A percentile compares a stretch with the other conserved stretches of the same genome.
These are phyloP conservation scores for Rhysida immarginata DNA, from an alignment of 1,140 invertebrate species.

Conservation along the genomic window DNA sequence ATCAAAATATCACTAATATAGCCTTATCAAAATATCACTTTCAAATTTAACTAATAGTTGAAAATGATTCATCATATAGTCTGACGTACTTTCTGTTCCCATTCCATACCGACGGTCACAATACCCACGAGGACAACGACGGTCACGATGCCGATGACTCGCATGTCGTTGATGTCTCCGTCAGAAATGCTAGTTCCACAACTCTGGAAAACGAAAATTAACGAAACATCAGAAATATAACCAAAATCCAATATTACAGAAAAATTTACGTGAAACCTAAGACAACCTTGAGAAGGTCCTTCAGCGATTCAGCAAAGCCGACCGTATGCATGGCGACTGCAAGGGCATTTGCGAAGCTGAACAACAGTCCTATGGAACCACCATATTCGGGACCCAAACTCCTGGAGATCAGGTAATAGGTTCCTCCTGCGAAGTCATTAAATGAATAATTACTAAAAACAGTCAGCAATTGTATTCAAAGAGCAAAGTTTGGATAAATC, in stretches of 20 bases:
- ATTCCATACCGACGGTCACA: conserved; percentile 36
- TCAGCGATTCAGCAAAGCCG: conserved; percentile 44
- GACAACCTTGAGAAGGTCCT: conserved; percentile 28
- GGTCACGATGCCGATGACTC: conserved; percentile 37
- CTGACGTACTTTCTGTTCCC: conserved; percentile 33
- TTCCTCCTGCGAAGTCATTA: conserved; percentile 27
- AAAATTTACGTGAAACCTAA: too few species aligned
- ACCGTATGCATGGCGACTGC: conserved; percentile 45
- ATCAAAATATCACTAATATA: too few species aligned
- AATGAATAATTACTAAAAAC: conserved; percentile 3
- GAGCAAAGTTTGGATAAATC: too few species aligned
- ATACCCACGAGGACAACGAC: conserved; percentile 28
- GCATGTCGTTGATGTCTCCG: conserved; percentile 36
- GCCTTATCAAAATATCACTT: too few species aligned
- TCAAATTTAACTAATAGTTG: too few species aligned
- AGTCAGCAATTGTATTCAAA: too few species aligned
- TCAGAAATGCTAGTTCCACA: conserved; percentile 26
- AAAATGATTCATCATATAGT: too few species aligned
- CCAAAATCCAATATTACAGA: background rate
- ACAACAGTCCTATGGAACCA: conserved; percentile 46
- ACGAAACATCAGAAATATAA: background rate
- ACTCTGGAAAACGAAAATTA: conserved; percentile 5
- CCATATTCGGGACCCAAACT: conserved; percentile 49
- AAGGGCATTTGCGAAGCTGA: conserved; percentile 45
- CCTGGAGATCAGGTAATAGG: conserved; percentile 44